Percentiles rank a stretch among this genome's conserved stretches.
Conservation (phyloP, 2,888 invertebrate species). For the Nephrotoma guestfalica region DNA sequence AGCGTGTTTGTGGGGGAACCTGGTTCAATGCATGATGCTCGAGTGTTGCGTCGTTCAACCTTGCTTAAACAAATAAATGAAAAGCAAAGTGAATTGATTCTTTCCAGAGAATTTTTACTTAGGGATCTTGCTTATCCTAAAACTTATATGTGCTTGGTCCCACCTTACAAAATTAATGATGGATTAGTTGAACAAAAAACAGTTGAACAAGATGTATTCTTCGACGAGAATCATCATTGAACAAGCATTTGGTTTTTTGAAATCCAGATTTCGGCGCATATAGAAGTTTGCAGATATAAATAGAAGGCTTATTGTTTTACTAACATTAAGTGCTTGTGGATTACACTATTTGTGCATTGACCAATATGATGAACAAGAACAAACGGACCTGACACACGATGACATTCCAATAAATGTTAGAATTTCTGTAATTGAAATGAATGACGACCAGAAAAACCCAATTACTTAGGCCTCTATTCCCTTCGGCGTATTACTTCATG, state of each 20-base stretch:
- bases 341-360: not conserved
- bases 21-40: not conserved
- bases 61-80: not conserved
- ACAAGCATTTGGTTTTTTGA: not conserved
- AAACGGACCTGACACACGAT: not conserved
- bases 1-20: not conserved
- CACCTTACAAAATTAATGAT: not conserved
- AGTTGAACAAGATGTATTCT: not conserved
- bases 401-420: no score
- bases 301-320: not conserved
- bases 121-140: not conserved
- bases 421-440: no score
- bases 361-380: not conserved
- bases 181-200: not conserved
- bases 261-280: not conserved
- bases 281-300: not conserved
- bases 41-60: not conserved
- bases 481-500: no score
- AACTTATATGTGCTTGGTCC: not conserved
- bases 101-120: not conserved
- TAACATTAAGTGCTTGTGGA: not conserved
- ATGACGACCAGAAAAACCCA: no score
- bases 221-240: not conserved
- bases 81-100: not conserved
- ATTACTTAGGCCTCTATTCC: no score